Base-by-base conservation (phyloP, 1,140 invertebrate species). In the Pseudomyrmex gracilis region DNA sequence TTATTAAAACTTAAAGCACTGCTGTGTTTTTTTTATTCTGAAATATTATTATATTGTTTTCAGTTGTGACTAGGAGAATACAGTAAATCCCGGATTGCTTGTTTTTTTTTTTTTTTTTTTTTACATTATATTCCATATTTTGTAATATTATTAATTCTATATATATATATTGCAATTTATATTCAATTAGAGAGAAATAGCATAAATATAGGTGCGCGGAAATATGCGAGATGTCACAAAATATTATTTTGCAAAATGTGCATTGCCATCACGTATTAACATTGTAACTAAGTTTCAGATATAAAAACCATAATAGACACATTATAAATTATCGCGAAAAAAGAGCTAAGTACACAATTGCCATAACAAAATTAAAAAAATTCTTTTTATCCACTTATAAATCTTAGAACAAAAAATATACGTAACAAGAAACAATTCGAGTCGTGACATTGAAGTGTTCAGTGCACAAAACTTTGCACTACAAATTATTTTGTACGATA, bases 221-320 rank as follows among this genome's bases (percentile, higher is more conserved):
- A 24, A 61, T 61, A 17, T 34, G n/a, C 34, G 5, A 34, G 34
- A 34, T 34, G 34, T 34, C 5, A 20, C 22, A 20, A 57, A 15
- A 70, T 58, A 55, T 70, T 24, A 70, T 3, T 63, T 63, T 76
- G 10, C 12, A 9, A 78, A 70, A 58, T 34, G 20, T 58, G n/a
- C n/a, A 60, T 71, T 47, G 10, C 12, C 12, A 53, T 43, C 22
- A 13, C 7, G 71, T 49, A 12, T 55, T 34, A 47, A 67, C 5
- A 34, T 20, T 57, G 43, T 12, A 66, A 64, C 78, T 68, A 85
- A 64, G 60, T 82, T 60, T 83, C 43, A 74, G 7, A 20, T 73
- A 73, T 53, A 61, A 83, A 68, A 82, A 61, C 24, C 22, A 58
- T 60, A 34, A 77, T 61, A 57, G 73, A 82, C 45, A 87, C 57